A percentile compares a stretch with the other conserved stretches of the same genome.
These are phyloP conservation scores for Petromus typicus DNA, from an alignment of 2,113 vertebrate species.

Conservation along the genomic window DNA sequence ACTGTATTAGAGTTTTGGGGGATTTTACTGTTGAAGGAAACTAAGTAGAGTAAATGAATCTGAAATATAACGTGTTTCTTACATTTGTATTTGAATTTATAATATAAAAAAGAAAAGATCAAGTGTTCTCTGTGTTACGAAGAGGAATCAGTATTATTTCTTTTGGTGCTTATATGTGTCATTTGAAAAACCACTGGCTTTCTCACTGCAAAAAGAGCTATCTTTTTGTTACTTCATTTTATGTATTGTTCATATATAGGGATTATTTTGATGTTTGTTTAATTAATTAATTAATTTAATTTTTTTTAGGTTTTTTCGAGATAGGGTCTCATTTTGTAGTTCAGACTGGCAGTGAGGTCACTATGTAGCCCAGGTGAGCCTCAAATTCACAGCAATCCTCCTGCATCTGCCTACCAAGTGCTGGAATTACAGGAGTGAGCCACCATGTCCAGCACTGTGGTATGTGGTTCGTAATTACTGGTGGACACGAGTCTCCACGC, in stretches of 20 bases:
- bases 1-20: not conserved
- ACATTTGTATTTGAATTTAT: not conserved
- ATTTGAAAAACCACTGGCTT: not conserved
- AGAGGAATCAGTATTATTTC: not conserved
- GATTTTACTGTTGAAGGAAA: not conserved
- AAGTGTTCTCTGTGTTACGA: not conserved
- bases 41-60: not conserved
- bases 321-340: too few species aligned
- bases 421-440: too few species aligned
- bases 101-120: not conserved
- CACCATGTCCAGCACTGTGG: too few species aligned
- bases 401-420: too few species aligned
- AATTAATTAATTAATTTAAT: too few species aligned
- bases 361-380: too few species aligned
- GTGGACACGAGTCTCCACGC: too few species aligned
- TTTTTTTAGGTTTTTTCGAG: too few species aligned
- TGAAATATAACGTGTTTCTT: not conserved
- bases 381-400: too few species aligned
- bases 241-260: not conserved
- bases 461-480: too few species aligned
- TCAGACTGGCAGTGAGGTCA: too few species aligned
- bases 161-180: not conserved
- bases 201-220: not conserved
- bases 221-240: not conserved
- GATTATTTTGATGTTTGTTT: conserved; percentile 28